These are phyloP conservation scores for Punctoribates punctum DNA, from an alignment of 2,888 invertebrate species.

Conservation along the genomic window DNA sequence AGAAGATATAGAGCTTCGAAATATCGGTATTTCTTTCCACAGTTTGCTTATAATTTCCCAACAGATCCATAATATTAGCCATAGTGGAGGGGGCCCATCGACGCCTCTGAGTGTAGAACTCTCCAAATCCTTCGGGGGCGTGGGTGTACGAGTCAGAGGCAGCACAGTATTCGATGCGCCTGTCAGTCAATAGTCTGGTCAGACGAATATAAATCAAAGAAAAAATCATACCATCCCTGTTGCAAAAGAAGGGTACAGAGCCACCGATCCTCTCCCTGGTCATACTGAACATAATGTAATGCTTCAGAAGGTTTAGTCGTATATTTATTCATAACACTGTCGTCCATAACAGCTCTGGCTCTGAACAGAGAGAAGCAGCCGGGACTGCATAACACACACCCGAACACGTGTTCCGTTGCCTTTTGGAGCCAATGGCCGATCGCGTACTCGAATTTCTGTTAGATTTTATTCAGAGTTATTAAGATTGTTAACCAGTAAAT, in stretches of 20 bases:
- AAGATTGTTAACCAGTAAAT: neutral
- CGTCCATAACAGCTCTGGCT: constrained; percentile 82
- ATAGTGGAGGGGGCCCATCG: constrained; percentile 62
- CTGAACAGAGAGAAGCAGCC: constrained; percentile 88
- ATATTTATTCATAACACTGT: constrained; percentile 82
- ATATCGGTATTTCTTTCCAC: constrained; percentile 59
- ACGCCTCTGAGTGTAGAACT: constrained; percentile 60
- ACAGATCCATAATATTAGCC: constrained; percentile 60
- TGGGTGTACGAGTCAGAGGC: constrained; percentile 67
- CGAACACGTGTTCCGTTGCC: constrained; percentile 83
- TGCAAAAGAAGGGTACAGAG: constrained; percentile 93
- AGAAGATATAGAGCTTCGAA: constrained; percentile 54
- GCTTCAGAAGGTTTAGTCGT: constrained; percentile 65
- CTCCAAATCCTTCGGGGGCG: constrained; percentile 57
- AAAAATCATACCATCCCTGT: constrained; percentile 81
- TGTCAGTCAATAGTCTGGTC: neutral
- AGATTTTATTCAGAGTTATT: neutral
- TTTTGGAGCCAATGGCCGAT: constrained; percentile 91
- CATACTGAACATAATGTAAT: constrained; percentile 59
- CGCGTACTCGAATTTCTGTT: constrained; percentile 77
- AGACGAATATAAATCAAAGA: neutral
- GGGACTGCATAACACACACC: constrained; percentile 83
- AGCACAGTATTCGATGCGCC: constrained; percentile 78
- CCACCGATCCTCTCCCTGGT: constrained; percentile 91
- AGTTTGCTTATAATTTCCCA: constrained; percentile 55